Base-by-base conservation (phyloP, 1,140 invertebrate genomes). In the Zaprionus tsacasi region DNA sequence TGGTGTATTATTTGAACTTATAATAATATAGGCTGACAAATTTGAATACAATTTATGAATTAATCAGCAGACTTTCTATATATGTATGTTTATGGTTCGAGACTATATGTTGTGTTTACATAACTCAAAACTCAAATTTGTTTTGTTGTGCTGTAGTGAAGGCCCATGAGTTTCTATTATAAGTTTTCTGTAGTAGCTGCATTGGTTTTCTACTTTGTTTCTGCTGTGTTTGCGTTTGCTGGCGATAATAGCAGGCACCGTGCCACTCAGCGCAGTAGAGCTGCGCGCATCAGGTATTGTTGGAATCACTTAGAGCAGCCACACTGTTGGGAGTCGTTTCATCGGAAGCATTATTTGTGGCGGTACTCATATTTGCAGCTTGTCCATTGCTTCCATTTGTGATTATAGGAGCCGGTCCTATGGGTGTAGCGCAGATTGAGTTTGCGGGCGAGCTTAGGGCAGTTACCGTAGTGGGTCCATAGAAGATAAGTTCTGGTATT, bases 401-500 rank as follows among this genome's bases (percentile, higher is more conserved):
- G 1, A 66, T 52, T n/a, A 25, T 50, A 7, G 40, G 33, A n/a
- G 60, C 60, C 25, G 63, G 48, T 50, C 83, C 91, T n/a, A 85
- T 82, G 2, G 88, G 82, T 6, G 77, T 81, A 11, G 79, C 61
- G 67, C 91, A 87, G 40, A 91, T 60, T 33, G 91, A 92, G 66
- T 92, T 92, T 25, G 78, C 83, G 4, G 91, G 86, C 17, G 91
- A 92, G 55, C 76, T 92, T 8, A 91, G 43, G 1, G 79, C 76
- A 3, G 91, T 81, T 12, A 86, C 93, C 25, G 94, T 93, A 15
- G 95, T 94, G 1, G 96, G 96, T 40, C 96, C 97, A 88, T 98
- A 98, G 92, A 98, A 98, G 82, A 98, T 97, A 36, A 98, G 94
- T 94, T 98, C 98, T 0, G 98, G 98, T 79, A 98, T 98, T 93